Evolutionary conservation across 2,797 vertebrate species (phyloP).

Genomic region (Denticeps clupeoides): DNA sequence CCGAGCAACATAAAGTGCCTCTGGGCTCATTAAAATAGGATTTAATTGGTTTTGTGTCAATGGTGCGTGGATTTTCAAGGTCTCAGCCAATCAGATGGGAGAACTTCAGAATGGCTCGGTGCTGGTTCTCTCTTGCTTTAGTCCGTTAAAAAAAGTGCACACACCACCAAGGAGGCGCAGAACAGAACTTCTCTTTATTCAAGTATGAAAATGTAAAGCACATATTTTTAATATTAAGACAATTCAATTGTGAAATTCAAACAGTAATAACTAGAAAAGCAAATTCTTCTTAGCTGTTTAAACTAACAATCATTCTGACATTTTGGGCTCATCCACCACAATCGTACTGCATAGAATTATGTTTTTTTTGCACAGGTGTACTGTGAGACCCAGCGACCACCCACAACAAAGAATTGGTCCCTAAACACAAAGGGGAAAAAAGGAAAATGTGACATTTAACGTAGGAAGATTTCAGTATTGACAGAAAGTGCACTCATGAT

Average conservation of each 20-base stretch:
- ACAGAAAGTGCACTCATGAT: not conserved
- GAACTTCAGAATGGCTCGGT: too few species aligned
- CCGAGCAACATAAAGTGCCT: too few species aligned
- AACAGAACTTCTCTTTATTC: conserved; percentile 66
- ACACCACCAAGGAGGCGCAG: conserved; percentile 29
- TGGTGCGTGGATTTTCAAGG: too few species aligned
- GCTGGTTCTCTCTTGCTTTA: too few species aligned
- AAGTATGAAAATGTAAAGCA: conserved; percentile 77
- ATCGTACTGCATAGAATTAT: conserved; percentile 67
- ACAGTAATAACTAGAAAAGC: conserved; percentile 67
- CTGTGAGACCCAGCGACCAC: conserved; percentile 54
- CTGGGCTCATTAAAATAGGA: too few species aligned
- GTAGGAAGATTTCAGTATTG: not conserved
- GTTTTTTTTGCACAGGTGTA: conserved; percentile 61
- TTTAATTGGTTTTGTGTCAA: too few species aligned
- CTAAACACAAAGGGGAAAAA: conserved; percentile 44
- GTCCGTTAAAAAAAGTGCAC: too few species aligned
- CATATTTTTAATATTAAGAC: conserved; percentile 57
- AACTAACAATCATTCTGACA: conserved; percentile 51
- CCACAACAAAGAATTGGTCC: conserved; percentile 58
- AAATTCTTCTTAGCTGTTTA: conserved; percentile 49
- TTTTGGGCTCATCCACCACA: conserved; percentile 28
- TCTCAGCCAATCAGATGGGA: too few species aligned
- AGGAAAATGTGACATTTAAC: not conserved
- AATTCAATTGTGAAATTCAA: conserved; percentile 50